A percentile compares a stretch with the other conserved stretches of the same genome.
These are phyloP conservation scores for Oncopodura yosiiana DNA, from an alignment of 1,140 invertebrate species.

Conservation along the genomic window DNA sequence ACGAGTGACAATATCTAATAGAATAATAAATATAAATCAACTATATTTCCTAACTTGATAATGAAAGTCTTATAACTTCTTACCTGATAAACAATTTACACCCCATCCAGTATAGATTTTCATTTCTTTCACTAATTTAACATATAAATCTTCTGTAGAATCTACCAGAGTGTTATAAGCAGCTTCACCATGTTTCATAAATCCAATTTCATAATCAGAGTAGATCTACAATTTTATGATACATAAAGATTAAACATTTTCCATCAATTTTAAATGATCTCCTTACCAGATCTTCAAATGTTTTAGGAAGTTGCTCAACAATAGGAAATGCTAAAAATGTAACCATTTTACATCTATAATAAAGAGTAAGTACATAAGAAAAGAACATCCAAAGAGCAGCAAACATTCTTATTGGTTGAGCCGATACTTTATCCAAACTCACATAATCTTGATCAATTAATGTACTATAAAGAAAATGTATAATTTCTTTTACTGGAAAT, in stretches of 20 bases:
- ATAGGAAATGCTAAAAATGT: constrained; percentile 23
- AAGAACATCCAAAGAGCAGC: constrained; percentile 16
- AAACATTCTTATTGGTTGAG: constrained; percentile 8
- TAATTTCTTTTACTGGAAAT: no score
- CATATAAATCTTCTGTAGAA: constrained; percentile 20
- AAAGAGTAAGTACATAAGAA: constrained; percentile 3
- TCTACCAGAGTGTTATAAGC: constrained; percentile 14
- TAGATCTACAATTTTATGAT: no score
- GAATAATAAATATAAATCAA: no score
- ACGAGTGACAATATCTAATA: no score
- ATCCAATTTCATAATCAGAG: constrained; percentile 18
- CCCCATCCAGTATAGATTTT: constrained; percentile 9
- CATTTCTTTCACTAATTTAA: constrained; percentile 17
- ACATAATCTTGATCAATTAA: constrained; percentile 8
- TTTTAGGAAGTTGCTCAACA: constrained; percentile 12
- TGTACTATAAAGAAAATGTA: no score
- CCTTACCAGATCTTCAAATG: constrained; percentile 20
- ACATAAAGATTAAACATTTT: no score
- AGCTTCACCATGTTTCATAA: constrained; percentile 16
- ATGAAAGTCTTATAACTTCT: constrained; percentile 8
- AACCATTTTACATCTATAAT: constrained; percentile 26
- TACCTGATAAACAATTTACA: constrained; percentile 12
- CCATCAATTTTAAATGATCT: no score
- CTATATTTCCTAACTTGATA: no score
- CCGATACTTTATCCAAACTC: not conserved